Base-by-base conservation (phyloP, 2,797 vertebrate species). In the Sibirionetta formosa region DNA sequence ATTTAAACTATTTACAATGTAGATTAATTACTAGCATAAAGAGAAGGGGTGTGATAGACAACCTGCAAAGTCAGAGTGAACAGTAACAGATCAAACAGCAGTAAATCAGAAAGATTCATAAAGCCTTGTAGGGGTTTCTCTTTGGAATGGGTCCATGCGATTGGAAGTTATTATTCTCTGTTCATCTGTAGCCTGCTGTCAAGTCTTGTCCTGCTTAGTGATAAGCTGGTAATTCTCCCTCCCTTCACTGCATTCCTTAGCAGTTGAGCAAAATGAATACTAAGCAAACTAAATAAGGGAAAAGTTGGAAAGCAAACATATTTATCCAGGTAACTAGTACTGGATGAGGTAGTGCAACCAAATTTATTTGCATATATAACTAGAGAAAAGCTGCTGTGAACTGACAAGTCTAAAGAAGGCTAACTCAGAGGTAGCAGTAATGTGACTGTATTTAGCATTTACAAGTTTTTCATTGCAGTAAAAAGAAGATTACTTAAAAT, bases 361-460 rank as follows among this genome's bases (percentile, higher is more conserved):
- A 35, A 76, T 82, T 72, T 83, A 84, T 81, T 86, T 83, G 54
- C 82, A 70, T 33, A 40, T 6, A 36, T 63, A 35, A 53, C 63
- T 70, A 85, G n/a, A 90, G 56, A 88, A 73, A 79, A 29, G 48
- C 46, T 90, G 38, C 70, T 88, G n/a, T 76, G 81, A 96, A 88
- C 6, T 66, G 68, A 31, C 29, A 70, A 68, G 48, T 46, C 65
- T 70, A 82, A 96, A 73, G 50, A 42, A 64, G 14, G 14, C 38
- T 66, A 76, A 76, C 18, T 73, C 36, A 73, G 50, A 86, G 61
- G 40, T 16, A 71, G 54, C n/a, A 72, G 86, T 58, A 78, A 60
- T 13, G 11, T 20, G n/a, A 82, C 14, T 58, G 48, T 51, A 53
- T 54, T 78, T 53, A 54, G 24, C 18, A 42, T 27, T 65, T 38